Percentiles rank a stretch among this genome's conserved stretches.
These are phyloP conservation scores for Hypolimnas misippus DNA, from an alignment of 2,888 invertebrate species.

Conservation along the genomic window DNA sequence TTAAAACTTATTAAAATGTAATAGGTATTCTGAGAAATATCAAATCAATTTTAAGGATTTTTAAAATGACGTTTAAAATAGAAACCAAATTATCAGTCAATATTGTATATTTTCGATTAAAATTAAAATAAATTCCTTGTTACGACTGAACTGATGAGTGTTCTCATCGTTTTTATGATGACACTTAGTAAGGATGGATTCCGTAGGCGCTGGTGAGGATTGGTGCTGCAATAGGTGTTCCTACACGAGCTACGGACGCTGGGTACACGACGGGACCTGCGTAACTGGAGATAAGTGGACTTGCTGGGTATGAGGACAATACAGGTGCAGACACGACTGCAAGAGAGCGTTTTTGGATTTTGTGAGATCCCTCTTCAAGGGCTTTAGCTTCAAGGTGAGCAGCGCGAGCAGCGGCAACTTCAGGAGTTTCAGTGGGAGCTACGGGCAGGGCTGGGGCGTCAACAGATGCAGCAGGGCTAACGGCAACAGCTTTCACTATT, in stretches of 20 bases:
- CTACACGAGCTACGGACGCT: conserved; percentile 51
- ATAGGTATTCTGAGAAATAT: too few relatives aligned
- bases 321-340: conserved; percentile 53
- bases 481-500: conserved; percentile 44
- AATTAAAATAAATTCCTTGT: conserved; percentile 53
- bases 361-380: conserved; percentile 62
- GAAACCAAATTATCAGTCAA: background rate
- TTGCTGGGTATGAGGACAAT: conserved; percentile 55
- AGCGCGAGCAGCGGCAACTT: conserved; percentile 70
- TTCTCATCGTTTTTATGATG: conserved; percentile 58
- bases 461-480: conserved; percentile 33
- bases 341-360: conserved; percentile 72
- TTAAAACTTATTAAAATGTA: too few relatives aligned
- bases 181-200: conserved; percentile 67
- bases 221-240: conserved; percentile 51
- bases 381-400: conserved; percentile 73
- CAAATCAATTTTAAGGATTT: conserved; percentile 9
- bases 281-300: conserved; percentile 58
- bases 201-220: conserved; percentile 64
- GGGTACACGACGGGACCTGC: conserved; percentile 57
- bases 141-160: conserved; percentile 61
- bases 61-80: too few relatives aligned
- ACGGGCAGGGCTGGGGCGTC: conserved; percentile 50
- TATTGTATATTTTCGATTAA: conserved; percentile 6
- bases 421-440: conserved; percentile 69